Conservation (phyloP, 23 tunicate genomes). For the Oikopleura dioica region DNA sequence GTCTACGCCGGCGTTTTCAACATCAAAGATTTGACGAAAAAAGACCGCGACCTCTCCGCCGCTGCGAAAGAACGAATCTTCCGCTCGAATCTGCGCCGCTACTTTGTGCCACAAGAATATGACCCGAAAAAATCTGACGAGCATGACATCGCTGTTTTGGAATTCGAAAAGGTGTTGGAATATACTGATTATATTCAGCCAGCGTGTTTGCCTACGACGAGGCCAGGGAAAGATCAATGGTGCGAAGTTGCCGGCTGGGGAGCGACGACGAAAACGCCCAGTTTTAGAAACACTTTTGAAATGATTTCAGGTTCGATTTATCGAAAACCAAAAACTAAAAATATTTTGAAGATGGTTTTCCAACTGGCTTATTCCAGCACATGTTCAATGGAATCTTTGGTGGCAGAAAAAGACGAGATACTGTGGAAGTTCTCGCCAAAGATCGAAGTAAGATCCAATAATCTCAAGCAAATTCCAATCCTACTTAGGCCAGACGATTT, state of each 20-base stretch:
- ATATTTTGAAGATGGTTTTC: too few species aligned
- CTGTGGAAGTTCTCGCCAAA: too few species aligned
- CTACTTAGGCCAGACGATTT: too few species aligned
- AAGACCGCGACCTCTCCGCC: neutral
- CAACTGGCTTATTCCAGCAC: too few species aligned
- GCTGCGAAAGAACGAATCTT: neutral
- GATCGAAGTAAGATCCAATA: too few species aligned
- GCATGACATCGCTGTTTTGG: neutral
- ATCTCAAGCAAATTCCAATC: too few species aligned
- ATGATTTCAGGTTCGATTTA: too few species aligned
- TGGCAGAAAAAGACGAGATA: too few species aligned
- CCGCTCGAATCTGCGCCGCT: neutral
- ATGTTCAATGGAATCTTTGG: too few species aligned
- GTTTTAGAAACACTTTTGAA: too few species aligned
- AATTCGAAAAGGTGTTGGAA: neutral
- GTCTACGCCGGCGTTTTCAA: neutral
- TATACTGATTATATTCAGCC: neutral
- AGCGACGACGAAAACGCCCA: neutral
- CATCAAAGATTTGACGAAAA: neutral
- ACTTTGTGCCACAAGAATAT: neutral
- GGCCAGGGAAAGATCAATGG: neutral
- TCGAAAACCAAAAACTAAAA: too few species aligned
- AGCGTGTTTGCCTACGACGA: neutral
- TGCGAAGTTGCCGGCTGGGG: slow-evolving; percentile 13
- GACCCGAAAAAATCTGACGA: neutral